Conservation (phyloP, 2,888 invertebrate genomes). For the Caradrina kadenii region DNA sequence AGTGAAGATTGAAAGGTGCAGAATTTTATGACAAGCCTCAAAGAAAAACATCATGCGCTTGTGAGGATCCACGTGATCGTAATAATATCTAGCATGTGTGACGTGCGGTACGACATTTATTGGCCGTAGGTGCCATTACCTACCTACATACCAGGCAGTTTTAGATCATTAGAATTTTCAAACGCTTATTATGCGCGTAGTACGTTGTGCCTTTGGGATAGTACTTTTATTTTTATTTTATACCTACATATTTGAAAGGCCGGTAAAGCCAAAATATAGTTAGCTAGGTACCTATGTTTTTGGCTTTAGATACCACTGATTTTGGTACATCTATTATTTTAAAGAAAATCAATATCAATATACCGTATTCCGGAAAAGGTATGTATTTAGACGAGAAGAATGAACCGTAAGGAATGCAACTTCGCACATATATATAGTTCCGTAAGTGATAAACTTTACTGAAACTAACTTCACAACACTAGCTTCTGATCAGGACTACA, state of each 20-base stretch:
- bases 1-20: constrained; percentile 3
- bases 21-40: constrained; percentile 23
- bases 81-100: constrained; percentile 39
- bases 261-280: neutral
- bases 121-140: neutral
- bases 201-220: too few relatives aligned
- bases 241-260: too few relatives aligned
- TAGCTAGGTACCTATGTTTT: too few relatives aligned
- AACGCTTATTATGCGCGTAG: neutral
- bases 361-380: too few relatives aligned
- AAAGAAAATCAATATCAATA: too few relatives aligned
- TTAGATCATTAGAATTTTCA: neutral
- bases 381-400: neutral
- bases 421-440: too few relatives aligned
- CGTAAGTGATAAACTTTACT: neutral
- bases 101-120: constrained; percentile 14
- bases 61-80: constrained; percentile 30
- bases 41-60: constrained; percentile 26
- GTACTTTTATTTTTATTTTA: too few relatives aligned
- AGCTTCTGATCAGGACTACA: too few relatives aligned
- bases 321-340: too few relatives aligned
- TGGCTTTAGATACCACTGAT: too few relatives aligned
- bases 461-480: neutral
- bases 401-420: neutral
- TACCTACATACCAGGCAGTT: neutral